Conservation (phyloP, 2,888 invertebrate species). For the Dusona sp. region DNA sequence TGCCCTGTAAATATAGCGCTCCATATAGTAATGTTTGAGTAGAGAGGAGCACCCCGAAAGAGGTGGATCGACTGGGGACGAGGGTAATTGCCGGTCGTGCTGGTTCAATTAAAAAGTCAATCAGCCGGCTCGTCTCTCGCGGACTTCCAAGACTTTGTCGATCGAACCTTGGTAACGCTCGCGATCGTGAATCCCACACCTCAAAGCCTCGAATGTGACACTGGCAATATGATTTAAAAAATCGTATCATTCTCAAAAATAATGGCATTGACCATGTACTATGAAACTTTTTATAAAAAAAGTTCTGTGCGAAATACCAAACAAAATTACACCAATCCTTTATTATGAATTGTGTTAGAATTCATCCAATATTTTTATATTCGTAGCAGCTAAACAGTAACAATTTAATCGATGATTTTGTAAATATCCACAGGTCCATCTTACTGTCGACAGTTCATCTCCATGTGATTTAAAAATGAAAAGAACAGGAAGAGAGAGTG, state of each 20-base stretch:
- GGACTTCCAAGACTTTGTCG: constrained; percentile 23
- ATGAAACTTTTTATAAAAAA: no score
- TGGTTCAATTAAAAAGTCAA: constrained; percentile 84
- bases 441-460: constrained; percentile 25
- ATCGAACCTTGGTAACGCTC: constrained; percentile 55
- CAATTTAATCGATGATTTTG: background rate
- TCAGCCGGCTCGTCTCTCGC: constrained; percentile 75
- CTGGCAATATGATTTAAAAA: background rate
- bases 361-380: background rate
- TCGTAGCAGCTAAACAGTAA: background rate
- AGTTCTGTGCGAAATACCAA: no score
- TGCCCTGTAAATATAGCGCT: constrained; percentile 6
- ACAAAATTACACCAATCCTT: background rate
- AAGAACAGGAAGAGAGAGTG: constrained; percentile 28
- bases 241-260: background rate
- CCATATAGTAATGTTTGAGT: constrained; percentile 38
- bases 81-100: constrained; percentile 80
- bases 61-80: constrained; percentile 62
- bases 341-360: background rate
- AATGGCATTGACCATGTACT: background rate
- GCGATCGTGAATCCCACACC: constrained; percentile 39
- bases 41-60: constrained; percentile 68
- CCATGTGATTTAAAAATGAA: constrained; percentile 36
- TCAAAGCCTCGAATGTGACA: constrained; percentile 17
- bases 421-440: background rate